Base-by-base conservation (phyloP, 2,888 invertebrate genomes). In the Andrena marginata region DNA sequence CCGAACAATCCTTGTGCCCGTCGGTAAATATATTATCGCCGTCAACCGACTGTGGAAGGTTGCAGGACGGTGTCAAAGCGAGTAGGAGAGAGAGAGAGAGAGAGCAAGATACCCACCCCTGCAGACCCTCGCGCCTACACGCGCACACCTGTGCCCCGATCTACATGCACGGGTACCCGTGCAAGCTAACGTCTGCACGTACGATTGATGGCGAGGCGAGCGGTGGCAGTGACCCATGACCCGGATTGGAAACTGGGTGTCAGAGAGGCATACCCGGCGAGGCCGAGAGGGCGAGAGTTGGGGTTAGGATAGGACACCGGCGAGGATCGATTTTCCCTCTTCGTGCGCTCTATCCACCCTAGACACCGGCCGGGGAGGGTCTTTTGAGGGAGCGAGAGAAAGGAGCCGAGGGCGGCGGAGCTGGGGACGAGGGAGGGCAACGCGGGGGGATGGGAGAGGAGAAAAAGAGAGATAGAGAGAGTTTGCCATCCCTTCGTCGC, bases 151-250 rank as follows among this genome's bases (percentile, higher is more conserved):
- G 7, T 8, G 2, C 8, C 20, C 31, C 26, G 20, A 56, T 56
- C 23, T 26, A 56, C 23, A 56, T 23, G 23, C 56, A 31, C 74
- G 60, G 49, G 56, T 70, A 62, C 26, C 60, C 77, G 78, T 29
- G 76, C 42, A 63, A 63, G 60, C 48, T 71, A 81, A 80, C 23
- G 80, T 64, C 74, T 76, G 86, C 67, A 78, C 81, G 77, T 85
- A 88, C 82, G 81, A 88, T 88, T 88, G 88, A 88, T 86, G 84
- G 82, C 75, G 77, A 74, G 75, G 26, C 33, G 73, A 88, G 82
- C 89, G 92, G 91, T 93, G 93, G 93, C 93, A 93, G 93, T 93
- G 93, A 93, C 93, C 93, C 93, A 93, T 93, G 93, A 93, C 93
- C 93, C 92, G 93, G 91, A 92, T 92, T 89, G 90, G 87, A 91